Percentiles rank a stretch among this genome's conserved stretches.
These are phyloP conservation scores for Drosophila leontia DNA, from an alignment of 1,140 invertebrate genomes.

Conservation along the genomic window DNA sequence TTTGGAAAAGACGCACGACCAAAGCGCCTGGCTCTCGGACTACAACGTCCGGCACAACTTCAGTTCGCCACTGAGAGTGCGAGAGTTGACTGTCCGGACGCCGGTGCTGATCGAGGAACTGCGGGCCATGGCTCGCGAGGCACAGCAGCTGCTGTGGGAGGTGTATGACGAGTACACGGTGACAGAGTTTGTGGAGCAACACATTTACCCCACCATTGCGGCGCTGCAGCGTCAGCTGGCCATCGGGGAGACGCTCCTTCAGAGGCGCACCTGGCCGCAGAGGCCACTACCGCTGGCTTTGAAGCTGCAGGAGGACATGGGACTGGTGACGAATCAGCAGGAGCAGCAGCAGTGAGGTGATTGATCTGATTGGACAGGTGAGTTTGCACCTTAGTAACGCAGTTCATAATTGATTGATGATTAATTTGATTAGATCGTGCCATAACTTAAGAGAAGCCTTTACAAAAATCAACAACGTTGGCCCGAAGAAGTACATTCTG, in stretches of 20 bases:
- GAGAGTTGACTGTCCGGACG: constrained; percentile 89
- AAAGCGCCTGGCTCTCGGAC: constrained; percentile 90
- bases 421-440: too few species aligned
- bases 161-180: constrained; percentile 90
- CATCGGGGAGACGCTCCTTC: constrained; percentile 82
- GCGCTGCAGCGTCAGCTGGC: constrained; percentile 85
- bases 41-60: constrained; percentile 93
- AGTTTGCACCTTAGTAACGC: background rate
- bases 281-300: constrained; percentile 76
- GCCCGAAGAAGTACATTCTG: too few species aligned
- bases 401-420: background rate
- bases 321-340: constrained; percentile 44
- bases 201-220: constrained; percentile 85
- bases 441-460: too few species aligned
- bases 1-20: constrained; percentile 79
- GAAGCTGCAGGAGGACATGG: constrained; percentile 66
- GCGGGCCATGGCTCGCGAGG: constrained; percentile 87
- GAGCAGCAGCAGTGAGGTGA: constrained; percentile 31
- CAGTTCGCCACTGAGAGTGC: constrained; percentile 90
- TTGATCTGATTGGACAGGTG: constrained; percentile 4
- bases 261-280: constrained; percentile 80
- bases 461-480: too few species aligned
- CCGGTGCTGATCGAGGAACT: constrained; percentile 88
- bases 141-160: constrained; percentile 88
- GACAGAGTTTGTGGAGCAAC: constrained; percentile 90